Percentiles rank a stretch among this genome's conserved stretches.
These are phyloP conservation scores for Ceryle rudis DNA, from an alignment of 2,797 vertebrate genomes.

Conservation along the genomic window DNA sequence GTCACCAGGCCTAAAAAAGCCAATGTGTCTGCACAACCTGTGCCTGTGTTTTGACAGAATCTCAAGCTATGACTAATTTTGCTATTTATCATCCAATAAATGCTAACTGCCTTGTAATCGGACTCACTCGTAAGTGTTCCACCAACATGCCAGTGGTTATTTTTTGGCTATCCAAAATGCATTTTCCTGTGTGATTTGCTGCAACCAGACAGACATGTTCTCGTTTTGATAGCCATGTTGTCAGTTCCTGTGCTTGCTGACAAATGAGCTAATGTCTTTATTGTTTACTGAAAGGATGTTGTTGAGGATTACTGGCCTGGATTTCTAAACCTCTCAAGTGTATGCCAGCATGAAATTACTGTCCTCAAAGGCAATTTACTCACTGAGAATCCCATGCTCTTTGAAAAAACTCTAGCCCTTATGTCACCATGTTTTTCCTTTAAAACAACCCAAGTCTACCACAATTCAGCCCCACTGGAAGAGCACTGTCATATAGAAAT, in stretches of 20 bases:
- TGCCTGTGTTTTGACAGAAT: not conserved
- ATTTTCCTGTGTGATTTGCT: conserved; percentile 3
- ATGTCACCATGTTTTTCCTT: not conserved
- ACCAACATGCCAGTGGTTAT: not conserved
- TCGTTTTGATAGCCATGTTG: not conserved
- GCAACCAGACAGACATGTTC: not conserved
- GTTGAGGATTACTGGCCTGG: conserved; percentile 1
- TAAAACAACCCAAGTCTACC: fast-evolving
- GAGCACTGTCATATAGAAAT: not conserved
- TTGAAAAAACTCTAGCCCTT: not conserved
- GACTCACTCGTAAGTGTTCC: not conserved
- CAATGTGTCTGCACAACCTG: fast-evolving
- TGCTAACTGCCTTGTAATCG: not conserved
- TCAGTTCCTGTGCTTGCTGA: not conserved
- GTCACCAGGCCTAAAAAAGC: not conserved
- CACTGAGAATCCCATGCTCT: not conserved
- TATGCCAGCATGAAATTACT: conserved; percentile 35
- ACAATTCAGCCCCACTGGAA: not conserved
- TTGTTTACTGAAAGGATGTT: conserved; percentile 19
- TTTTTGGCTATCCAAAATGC: conserved; percentile 25
- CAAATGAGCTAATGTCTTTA: not conserved
- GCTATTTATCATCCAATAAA: not conserved
- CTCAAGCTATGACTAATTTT: not conserved
- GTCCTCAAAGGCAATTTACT: conserved; percentile 14
- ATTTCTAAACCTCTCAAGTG: conserved; percentile 24